phyloP scores from a whole-genome alignment of 2,797 vertebrate species.

The Peromyscus nudipes region DNA sequence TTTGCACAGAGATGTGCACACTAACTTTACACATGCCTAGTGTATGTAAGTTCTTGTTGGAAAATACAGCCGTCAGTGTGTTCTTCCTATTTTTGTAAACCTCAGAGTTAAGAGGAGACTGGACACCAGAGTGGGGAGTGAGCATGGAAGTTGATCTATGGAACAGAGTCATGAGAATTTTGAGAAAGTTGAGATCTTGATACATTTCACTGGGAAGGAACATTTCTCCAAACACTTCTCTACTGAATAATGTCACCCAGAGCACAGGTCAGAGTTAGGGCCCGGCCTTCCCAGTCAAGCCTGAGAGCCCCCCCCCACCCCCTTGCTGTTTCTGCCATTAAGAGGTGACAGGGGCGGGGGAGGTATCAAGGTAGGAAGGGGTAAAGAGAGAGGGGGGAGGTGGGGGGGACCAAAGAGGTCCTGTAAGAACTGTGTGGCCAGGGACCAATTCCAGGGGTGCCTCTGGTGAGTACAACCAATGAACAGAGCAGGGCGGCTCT shows the following conservation, averaged over 20 bases:
- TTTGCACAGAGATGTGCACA: rapidly evolving
- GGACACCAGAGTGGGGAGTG: not conserved
- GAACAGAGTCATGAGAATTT: not conserved
- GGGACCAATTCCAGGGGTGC: no score
- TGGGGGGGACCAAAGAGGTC: not conserved
- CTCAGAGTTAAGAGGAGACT: not conserved
- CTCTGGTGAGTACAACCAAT: not conserved
- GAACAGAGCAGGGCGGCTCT: no score
- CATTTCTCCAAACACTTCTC: not conserved
- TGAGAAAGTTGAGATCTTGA: not conserved
- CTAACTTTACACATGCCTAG: not conserved
- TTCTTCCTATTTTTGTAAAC: not conserved
- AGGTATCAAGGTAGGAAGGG: no score
- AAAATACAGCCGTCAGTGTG: not conserved
- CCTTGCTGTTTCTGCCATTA: not conserved
- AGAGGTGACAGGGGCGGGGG: rapidly evolving
- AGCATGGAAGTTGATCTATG: not conserved
- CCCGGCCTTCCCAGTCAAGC: not conserved
- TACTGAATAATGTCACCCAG: not conserved
- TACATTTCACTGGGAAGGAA: not conserved
- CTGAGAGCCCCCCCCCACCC: not conserved
- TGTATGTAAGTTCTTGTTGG: not conserved
- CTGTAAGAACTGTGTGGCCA: not conserved
- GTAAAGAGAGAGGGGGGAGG: rapidly evolving
- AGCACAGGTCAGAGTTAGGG: not conserved